Evolutionary conservation across 2,888 invertebrate genomes (phyloP).

Genomic region (Elaeidobius kamerunicus): DNA sequence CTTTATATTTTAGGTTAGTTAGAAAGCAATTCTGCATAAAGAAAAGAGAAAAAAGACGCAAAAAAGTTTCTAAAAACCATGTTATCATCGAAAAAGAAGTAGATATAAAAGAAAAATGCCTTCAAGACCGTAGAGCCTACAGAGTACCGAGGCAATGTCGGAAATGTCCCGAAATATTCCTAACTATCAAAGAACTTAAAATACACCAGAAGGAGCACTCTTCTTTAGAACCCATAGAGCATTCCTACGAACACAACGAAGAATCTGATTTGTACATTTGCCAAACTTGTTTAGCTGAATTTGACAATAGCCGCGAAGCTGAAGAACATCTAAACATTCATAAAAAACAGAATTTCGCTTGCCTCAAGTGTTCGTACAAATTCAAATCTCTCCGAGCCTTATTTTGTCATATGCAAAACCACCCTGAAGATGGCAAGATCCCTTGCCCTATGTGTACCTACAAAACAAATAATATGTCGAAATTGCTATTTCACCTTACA

Average conservation of each 20-base stretch:
- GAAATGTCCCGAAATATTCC: slow-evolving; percentile 38
- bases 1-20: too few species aligned
- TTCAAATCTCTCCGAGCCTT: slow-evolving; percentile 44
- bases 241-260: slow-evolving; percentile 39
- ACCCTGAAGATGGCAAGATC: slow-evolving; percentile 39
- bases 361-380: slow-evolving; percentile 40
- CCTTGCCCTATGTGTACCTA: slow-evolving; percentile 44
- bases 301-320: slow-evolving; percentile 31
- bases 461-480: slow-evolving; percentile 37
- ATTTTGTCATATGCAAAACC: slow-evolving; percentile 41
- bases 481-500: slow-evolving; percentile 42
- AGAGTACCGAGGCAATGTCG: slow-evolving; percentile 34
- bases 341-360: slow-evolving; percentile 47
- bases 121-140: slow-evolving; percentile 10
- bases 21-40: too few species aligned
- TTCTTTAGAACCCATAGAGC: slow-evolving; percentile 44
- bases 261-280: slow-evolving; percentile 38
- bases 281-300: slow-evolving; percentile 38
- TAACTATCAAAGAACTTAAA: slow-evolving; percentile 36
- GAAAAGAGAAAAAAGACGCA: too few species aligned
- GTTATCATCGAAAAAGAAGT: too few species aligned
- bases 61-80: too few species aligned
- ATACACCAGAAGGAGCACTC: slow-evolving; percentile 38
- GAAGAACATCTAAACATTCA: slow-evolving; percentile 42
- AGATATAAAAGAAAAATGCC: too few species aligned